A percentile compares a stretch with the other conserved stretches of the same genome.
phyloP scores from a whole-genome alignment of 1,140 invertebrate genomes.

The Goniozus legneri region DNA sequence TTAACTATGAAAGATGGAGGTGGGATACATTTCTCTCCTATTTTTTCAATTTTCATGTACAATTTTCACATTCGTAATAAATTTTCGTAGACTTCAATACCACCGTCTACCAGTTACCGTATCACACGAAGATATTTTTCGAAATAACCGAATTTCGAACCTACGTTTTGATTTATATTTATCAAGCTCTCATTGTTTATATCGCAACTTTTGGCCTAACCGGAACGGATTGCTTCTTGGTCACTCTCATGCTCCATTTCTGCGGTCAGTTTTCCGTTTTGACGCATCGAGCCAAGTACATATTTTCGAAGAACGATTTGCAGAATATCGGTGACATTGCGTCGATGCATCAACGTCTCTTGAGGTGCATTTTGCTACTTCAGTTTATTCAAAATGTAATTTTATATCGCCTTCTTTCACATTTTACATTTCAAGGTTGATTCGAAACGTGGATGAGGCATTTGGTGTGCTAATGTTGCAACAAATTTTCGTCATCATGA shows the following conservation, averaged over 20 bases:
- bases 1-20: not conserved
- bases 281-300: not conserved
- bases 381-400: not conserved
- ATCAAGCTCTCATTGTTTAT: not conserved
- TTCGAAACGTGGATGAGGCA: not conserved
- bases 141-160: conserved; percentile 1
- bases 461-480: no score
- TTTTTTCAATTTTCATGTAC: no score
- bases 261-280: conserved; percentile 14
- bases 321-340: not conserved
- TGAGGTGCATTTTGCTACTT: not conserved
- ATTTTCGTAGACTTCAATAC: no score
- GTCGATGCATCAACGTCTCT: not conserved
- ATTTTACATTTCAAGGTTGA: not conserved
- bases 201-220: not conserved
- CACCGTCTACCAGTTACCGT: conserved; percentile 16
- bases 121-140: conserved; percentile 3
- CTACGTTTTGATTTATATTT: conserved; percentile 5
- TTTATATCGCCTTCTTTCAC: not conserved
- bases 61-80: no score
- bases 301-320: not conserved
- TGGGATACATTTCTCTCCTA: not conserved
- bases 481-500: not conserved
- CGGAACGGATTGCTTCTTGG: not conserved
- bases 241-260: conserved; percentile 13